Evolutionary conservation across 2,888 invertebrate species (phyloP), one percentile per base, ranked within the genome.

Genomic region (Erebia aethiops): DNA sequence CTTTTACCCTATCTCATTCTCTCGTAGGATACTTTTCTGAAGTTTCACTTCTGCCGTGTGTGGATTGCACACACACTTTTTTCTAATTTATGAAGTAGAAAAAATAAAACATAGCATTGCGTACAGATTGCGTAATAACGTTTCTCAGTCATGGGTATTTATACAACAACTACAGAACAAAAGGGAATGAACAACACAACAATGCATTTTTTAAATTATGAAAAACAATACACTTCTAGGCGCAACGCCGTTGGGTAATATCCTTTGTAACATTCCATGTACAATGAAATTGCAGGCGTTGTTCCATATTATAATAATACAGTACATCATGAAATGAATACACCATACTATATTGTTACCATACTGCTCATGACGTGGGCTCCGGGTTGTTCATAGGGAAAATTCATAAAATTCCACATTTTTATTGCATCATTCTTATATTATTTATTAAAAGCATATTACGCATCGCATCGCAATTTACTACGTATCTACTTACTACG

Each of bases 221-320:
- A 75, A 76, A 78, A 77, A 77, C 75, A 77, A 76, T 75, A 76
- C 74, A 75, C 71, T 74, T 67, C 72, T 76, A 75, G 77, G 77
- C 75, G 72, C 74, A 74, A 72, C 71, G 73, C 74, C 74, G 74
- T 74, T 69, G 76, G 72, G 73, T 76, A 76, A 79, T 75, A 84
- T 81, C 78, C 80, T 82, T 79, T 77, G 78, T 79, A 76, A 79
- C 77, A 76, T 85, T 78, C 80, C 82, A 81, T 88, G 84, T 81
- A 72, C 73, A 72, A 70, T 67, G 72, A 71, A 73, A 75, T 69
- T 74, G 75, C 72, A 73, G 72, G 74, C 75, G 74, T 73, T 76
- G 75, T 76, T 76, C 63, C 72, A 70, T 74, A 74, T 76, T 71
- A 76, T 75, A 62, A 76, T 75, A 76, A 74, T 71, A 74, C 67